Conservation (phyloP, 1,140 invertebrate species). For the Lysiphlebus fabarum region DNA sequence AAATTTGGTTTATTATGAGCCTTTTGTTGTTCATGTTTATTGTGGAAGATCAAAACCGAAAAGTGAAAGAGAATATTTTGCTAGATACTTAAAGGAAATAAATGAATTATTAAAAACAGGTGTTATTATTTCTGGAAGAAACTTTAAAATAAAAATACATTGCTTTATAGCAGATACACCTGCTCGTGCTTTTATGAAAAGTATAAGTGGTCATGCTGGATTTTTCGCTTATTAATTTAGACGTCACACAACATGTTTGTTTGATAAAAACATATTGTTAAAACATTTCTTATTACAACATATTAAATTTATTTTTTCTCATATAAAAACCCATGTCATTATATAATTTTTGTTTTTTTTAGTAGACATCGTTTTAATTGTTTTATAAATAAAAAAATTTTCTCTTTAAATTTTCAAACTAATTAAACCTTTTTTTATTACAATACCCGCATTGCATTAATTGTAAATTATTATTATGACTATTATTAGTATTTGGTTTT, state of each 20-base stretch:
- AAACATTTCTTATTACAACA: too few relatives aligned
- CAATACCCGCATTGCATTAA: slow-evolving; percentile 26
- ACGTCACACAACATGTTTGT: slow-evolving; percentile 11
- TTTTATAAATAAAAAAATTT: too few relatives aligned
- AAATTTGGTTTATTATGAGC: slow-evolving; percentile 16
- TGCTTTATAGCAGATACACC: slow-evolving; percentile 19
- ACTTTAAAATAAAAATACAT: slow-evolving; percentile 16
- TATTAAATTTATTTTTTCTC: too few relatives aligned
- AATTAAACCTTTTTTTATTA: slow-evolving; percentile 19
- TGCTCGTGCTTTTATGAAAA: slow-evolving; percentile 17
- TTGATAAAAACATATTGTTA: too few relatives aligned
- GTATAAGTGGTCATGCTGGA: slow-evolving; percentile 14
- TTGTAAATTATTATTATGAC: not conserved
- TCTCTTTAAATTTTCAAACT: too few relatives aligned
- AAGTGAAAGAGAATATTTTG: slow-evolving; percentile 14
- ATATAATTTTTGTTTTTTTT: too few relatives aligned
- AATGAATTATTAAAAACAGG: slow-evolving; percentile 18
- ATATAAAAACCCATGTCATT: too few relatives aligned
- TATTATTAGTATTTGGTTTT: too few relatives aligned
- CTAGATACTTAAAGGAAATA: slow-evolving; percentile 21
- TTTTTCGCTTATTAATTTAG: slow-evolving; percentile 20
- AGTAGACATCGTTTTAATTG: too few relatives aligned
- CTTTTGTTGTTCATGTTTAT: slow-evolving; percentile 21
- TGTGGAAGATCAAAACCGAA: slow-evolving; percentile 18
- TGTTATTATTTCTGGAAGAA: slow-evolving; percentile 11